Conservation (phyloP, 2,888 invertebrate genomes). For the Patella depressa region DNA sequence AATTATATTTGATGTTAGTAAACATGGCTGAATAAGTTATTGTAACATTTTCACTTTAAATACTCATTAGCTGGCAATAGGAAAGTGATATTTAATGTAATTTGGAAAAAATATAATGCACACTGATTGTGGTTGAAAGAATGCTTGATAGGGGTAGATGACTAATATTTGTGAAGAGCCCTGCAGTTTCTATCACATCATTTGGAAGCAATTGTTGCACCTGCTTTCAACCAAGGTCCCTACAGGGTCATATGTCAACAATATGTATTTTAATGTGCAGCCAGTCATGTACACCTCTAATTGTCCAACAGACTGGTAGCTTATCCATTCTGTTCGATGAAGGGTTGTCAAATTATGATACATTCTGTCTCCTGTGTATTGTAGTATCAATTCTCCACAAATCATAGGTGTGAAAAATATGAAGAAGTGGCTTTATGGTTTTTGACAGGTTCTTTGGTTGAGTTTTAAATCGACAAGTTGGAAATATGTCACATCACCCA, state of each 20-base stretch:
- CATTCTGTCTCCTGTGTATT: too few species aligned
- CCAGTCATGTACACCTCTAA: too few species aligned
- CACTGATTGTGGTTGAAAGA: conserved; percentile 4
- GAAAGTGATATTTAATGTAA: background rate
- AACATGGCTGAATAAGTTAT: background rate
- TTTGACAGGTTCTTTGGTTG: too few species aligned
- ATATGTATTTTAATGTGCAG: background rate
- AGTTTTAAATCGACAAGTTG: too few species aligned
- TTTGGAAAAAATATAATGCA: background rate
- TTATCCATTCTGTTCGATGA: too few species aligned
- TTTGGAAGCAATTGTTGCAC: background rate
- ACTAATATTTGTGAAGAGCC: background rate
- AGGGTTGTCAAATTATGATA: too few species aligned
- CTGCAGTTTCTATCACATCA: background rate
- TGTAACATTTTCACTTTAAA: conserved; percentile 1
- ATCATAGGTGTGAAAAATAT: too few species aligned
- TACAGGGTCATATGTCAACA: background rate
- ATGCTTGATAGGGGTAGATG: background rate
- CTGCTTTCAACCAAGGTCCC: background rate
- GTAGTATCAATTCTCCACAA: too few species aligned
- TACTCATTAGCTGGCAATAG: background rate
- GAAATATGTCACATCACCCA: too few species aligned
- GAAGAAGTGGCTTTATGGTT: too few species aligned
- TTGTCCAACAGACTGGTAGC: too few species aligned
- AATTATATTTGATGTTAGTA: too few species aligned